These are phyloP conservation scores for Venustaconcha ellipsiformis DNA, from an alignment of 1,140 invertebrate genomes.

Conservation along the genomic window DNA sequence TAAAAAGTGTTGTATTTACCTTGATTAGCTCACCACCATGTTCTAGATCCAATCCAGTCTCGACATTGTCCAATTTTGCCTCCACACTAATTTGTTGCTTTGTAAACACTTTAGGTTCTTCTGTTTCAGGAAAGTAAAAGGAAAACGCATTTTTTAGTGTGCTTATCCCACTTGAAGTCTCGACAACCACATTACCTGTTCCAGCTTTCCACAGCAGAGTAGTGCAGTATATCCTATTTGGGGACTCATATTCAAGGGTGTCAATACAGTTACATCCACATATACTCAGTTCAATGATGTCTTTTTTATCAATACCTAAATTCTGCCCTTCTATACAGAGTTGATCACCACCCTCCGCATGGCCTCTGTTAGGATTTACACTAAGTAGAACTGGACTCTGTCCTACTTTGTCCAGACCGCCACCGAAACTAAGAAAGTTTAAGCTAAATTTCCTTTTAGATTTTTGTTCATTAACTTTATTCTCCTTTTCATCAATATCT, in stretches of 20 bases:
- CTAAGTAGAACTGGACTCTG: constrained; percentile 51
- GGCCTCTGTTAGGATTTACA: constrained; percentile 56
- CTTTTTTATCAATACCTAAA: constrained; percentile 57
- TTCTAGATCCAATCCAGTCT: constrained; percentile 18
- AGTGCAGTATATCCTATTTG: constrained; percentile 52
- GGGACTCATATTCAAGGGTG: constrained; percentile 62
- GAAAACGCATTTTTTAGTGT: constrained; percentile 53
- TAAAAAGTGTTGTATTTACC: constrained; percentile 2
- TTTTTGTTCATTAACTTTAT: constrained; percentile 31
- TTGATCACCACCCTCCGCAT: constrained; percentile 53
- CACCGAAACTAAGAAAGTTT: constrained; percentile 44
- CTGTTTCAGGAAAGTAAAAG: constrained; percentile 39
- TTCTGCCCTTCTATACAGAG: constrained; percentile 57
- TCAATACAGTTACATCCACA: constrained; percentile 60
- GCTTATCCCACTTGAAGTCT: constrained; percentile 63
- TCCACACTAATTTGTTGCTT: constrained; percentile 19
- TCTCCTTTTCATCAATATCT: constrained; percentile 30
- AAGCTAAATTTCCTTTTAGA: constrained; percentile 21
- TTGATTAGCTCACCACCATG: constrained; percentile 32
- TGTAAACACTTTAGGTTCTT: constrained; percentile 14
- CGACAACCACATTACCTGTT: constrained; percentile 58
- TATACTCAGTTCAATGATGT: constrained; percentile 59
- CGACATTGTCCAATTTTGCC: background rate
- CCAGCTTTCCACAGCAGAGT: constrained; percentile 55
- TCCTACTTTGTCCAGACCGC: constrained; percentile 44